Conservation (phyloP, 2,113 vertebrate species). For the Epinephelus cyanopodus region DNA sequence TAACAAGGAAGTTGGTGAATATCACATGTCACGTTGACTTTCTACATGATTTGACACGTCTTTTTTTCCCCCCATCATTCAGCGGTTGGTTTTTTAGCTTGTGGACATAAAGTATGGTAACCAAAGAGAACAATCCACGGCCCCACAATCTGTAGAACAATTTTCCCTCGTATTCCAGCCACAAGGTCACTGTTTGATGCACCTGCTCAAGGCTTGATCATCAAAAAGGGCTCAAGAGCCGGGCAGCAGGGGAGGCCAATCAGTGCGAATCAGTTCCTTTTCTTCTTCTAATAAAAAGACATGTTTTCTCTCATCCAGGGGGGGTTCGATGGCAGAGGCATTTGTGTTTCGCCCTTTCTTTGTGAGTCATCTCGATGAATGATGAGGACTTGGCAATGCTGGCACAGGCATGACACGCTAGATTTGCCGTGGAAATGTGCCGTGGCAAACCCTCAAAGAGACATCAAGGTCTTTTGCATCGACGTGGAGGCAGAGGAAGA, state of each 20-base stretch:
- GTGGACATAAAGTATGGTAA: background rate
- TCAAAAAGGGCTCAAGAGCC: constrained; percentile 16
- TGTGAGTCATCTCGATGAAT: constrained; percentile 68
- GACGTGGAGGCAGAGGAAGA: constrained; percentile 31
- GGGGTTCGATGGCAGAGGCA: constrained; percentile 13
- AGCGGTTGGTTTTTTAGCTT: background rate
- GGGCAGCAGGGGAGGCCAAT: background rate
- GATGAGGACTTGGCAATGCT: constrained; percentile 57
- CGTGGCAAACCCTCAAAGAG: constrained; percentile 69
- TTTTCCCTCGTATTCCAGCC: background rate
- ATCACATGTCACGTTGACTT: background rate
- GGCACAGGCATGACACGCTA: constrained; percentile 62
- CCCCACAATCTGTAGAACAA: constrained; percentile 10
- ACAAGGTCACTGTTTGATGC: constrained; percentile 5
- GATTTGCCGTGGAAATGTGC: constrained; percentile 75
- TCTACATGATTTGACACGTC: constrained; percentile 9
- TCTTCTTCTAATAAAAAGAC: constrained; percentile 32
- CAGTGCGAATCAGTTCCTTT: constrained; percentile 1
- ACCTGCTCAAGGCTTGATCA: constrained; percentile 27
- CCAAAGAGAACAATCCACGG: constrained; percentile 19
- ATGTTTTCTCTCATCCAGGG: constrained; percentile 30
- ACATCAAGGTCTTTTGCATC: constrained; percentile 73
- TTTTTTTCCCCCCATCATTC: background rate
- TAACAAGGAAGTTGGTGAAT: constrained; percentile 25
- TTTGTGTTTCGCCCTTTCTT: constrained; percentile 63